These are phyloP conservation scores for Calliphora vomitoria DNA, from an alignment of 2,888 invertebrate species.

Conservation along the genomic window DNA sequence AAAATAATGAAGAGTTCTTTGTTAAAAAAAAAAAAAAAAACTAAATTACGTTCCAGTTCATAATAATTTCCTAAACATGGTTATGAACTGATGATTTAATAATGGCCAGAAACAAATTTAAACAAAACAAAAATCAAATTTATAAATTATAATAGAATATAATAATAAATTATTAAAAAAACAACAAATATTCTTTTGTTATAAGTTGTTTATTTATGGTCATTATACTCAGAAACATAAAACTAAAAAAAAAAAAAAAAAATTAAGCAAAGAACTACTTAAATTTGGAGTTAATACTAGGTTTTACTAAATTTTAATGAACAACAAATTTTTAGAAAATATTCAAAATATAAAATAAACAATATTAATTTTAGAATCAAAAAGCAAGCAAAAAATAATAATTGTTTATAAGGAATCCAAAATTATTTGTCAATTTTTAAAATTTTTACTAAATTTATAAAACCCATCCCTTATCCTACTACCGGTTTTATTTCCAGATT, in stretches of 20 bases:
- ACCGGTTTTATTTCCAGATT: not conserved
- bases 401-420: no score
- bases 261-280: not conserved
- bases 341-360: no score
- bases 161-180: not conserved
- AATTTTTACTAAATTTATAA: no score
- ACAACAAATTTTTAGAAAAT: not conserved
- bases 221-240: not conserved
- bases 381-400: no score
- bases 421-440: no score
- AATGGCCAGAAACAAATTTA: not conserved
- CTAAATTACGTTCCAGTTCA: constrained; percentile 41
- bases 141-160: not conserved
- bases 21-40: no score
- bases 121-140: not conserved
- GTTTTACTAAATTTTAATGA: not conserved
- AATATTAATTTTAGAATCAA: not conserved
- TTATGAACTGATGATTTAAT: not conserved
- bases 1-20: not conserved
- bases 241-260: not conserved
- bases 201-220: not conserved
- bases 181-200: constrained; percentile 17
- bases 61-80: constrained; percentile 38
- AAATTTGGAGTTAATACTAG: not conserved
- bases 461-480: not conserved